These are phyloP conservation scores for Procambarus clarkii DNA, from an alignment of 1,140 invertebrate species.

Conservation along the genomic window DNA sequence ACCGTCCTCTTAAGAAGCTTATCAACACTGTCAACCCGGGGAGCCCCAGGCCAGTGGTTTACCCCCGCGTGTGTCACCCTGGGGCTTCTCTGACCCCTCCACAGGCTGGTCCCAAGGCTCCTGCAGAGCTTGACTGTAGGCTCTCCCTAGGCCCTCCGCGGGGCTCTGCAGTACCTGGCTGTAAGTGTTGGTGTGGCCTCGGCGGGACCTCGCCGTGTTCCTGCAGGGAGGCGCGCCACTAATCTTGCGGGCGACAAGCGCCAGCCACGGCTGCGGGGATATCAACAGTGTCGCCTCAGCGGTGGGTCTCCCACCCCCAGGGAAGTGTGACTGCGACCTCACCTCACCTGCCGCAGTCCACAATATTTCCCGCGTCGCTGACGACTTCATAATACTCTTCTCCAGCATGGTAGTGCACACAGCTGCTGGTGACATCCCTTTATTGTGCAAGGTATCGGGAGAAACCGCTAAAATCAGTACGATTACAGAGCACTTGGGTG, in stretches of 20 bases:
- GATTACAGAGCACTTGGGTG: no score
- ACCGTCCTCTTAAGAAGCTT: conserved; percentile 44
- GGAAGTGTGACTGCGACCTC: conserved; percentile 26
- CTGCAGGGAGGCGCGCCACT: conserved; percentile 53
- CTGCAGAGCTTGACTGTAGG: conserved; percentile 34
- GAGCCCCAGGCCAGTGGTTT: conserved; percentile 45
- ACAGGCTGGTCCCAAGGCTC: conserved; percentile 4
- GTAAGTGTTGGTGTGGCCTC: conserved; percentile 6
- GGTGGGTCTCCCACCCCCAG: conserved; percentile 48
- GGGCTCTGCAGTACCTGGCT: conserved; percentile 4
- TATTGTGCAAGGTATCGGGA: background rate
- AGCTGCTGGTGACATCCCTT: background rate
- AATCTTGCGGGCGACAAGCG: conserved; percentile 49
- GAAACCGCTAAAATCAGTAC: no score
- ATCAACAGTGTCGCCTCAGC: conserved; percentile 51
- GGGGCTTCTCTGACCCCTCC: conserved; percentile 9
- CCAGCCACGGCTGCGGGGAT: conserved; percentile 13
- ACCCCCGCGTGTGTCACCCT: conserved; percentile 43
- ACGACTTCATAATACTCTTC: conserved; percentile 34
- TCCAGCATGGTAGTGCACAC: no score
- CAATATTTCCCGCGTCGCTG: background rate
- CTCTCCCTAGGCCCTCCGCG: conserved; percentile 20
- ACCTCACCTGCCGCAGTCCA: conserved; percentile 15
- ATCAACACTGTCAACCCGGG: conserved; percentile 53
- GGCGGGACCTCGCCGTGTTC: conserved; percentile 29